Base-by-base conservation (phyloP, 2,113 vertebrate species). In the Struthio camelus region DNA sequence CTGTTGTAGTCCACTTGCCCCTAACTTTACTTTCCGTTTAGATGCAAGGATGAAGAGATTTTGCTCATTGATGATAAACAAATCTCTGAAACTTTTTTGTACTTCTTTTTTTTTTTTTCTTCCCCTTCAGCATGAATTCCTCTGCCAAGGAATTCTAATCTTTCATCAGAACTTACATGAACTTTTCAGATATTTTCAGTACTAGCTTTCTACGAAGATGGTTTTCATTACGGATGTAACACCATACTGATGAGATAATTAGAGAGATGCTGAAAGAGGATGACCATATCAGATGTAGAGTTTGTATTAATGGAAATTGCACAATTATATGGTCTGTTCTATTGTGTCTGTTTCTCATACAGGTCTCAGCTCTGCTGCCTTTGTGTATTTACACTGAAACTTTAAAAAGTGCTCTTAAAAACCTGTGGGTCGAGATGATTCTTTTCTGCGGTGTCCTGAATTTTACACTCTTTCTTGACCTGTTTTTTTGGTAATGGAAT, bases 381-480 rank as follows among this genome's bases (percentile, higher is more conserved):
- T 2, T 7, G 23, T 4, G 4, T 2, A 0, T 27, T 58, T 2
- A 0, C 7, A 1, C 11, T 7, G 42, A 14, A n/a, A 11, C 28
- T 23, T 7, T 6, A 2, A 28, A 2, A 28, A 25, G 20, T 17
- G 14, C 4, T 3, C 53, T 22, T 4, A 22, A 17, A 19, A 69
- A 14, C 34, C 59, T 32, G 32, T 2, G 1, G 66, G 54, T 42
- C 34, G 34, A 13, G 38, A 14, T 0, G 0, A 9, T 23, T 13
- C 1, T 32, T 59, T 58, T 53, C 62, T 48, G 34, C 5, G 1
- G 1, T 2, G 20, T 16, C 48, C 10, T 80, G 75, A 13, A 10
- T 67, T 88, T 71, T 44, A 22, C 24, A 13, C 65, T 56, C 48
- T 58, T 81, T 66, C 66, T 16, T 17, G 11, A 3, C 13, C 13